Percentiles rank a stretch among this genome's conserved stretches.
These are phyloP conservation scores for Phlogophora meticulosa DNA, from an alignment of 2,888 invertebrate species.

Conservation along the genomic window DNA sequence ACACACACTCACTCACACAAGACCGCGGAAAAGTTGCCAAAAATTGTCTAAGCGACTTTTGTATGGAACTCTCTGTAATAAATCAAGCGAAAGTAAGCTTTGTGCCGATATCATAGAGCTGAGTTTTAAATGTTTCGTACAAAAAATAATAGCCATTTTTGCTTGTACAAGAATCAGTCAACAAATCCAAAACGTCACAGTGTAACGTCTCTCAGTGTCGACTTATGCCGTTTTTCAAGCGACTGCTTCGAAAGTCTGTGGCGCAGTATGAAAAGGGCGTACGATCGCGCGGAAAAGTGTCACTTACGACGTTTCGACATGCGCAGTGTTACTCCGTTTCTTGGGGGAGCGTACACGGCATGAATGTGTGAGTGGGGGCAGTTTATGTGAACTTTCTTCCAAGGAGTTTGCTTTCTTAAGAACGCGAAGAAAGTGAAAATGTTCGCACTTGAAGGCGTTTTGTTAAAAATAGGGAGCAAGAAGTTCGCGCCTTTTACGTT, in stretches of 20 bases:
- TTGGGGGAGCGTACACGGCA: slow-evolving; percentile 66
- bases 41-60: slow-evolving; percentile 73
- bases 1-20: slow-evolving; percentile 79
- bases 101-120: background rate
- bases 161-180: slow-evolving; percentile 52
- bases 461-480: slow-evolving; percentile 84
- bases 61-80: slow-evolving; percentile 44
- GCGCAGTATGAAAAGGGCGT: slow-evolving; percentile 53
- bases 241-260: slow-evolving; percentile 19
- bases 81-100: slow-evolving; percentile 59
- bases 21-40: slow-evolving; percentile 79
- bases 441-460: slow-evolving; percentile 87
- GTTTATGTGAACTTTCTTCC: slow-evolving; percentile 85
- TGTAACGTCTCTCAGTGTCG: slow-evolving; percentile 13
- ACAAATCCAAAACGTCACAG: slow-evolving; percentile 66
- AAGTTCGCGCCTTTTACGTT: slow-evolving; percentile 74
- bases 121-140: slow-evolving; percentile 32
- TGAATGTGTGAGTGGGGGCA: slow-evolving; percentile 75
- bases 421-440: slow-evolving; percentile 89
- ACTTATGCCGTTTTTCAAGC: slow-evolving; percentile 66
- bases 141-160: slow-evolving; percentile 67
- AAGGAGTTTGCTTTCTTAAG: slow-evolving; percentile 87
- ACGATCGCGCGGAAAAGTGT: slow-evolving; percentile 35
- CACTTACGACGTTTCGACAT: slow-evolving; percentile 70
- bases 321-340: slow-evolving; percentile 52